Evolutionary conservation across 1,140 invertebrate species (phyloP).

Genomic region (Mylabris phalerata): DNA sequence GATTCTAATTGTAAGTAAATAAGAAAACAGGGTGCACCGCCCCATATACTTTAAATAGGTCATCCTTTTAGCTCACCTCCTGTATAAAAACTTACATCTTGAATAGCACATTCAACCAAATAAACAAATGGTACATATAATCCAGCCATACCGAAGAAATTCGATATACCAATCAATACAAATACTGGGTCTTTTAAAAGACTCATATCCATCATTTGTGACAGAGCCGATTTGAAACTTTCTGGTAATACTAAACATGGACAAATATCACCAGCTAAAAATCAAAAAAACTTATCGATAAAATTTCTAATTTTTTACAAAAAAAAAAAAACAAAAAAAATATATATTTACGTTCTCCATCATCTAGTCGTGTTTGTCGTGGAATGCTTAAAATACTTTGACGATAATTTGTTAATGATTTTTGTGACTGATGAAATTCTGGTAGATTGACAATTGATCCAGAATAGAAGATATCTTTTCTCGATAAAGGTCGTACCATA

Average conservation of each 20-base stretch:
- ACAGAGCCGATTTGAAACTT: conserved; percentile 71
- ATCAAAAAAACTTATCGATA: conserved; percentile 2
- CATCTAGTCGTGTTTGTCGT: conserved; percentile 40
- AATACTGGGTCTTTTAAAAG: conserved; percentile 87
- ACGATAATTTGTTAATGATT: conserved; percentile 81
- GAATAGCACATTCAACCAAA: conserved; percentile 72
- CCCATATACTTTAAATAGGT: too few species aligned
- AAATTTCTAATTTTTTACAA: background rate
- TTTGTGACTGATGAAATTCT: conserved; percentile 88
- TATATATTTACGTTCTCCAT: conserved; percentile 54
- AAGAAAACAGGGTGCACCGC: too few species aligned
- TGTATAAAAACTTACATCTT: conserved; percentile 49
- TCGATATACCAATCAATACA: conserved; percentile 87
- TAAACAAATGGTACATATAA: conserved; percentile 95
- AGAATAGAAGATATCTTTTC: conserved; percentile 98
- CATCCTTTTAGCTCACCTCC: too few species aligned
- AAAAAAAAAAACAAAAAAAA: too few species aligned
- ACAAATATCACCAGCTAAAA: conserved; percentile 60
- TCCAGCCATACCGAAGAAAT: conserved; percentile 90
- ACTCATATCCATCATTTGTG: conserved; percentile 91
- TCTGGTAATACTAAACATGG: conserved; percentile 72
- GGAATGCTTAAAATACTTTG: conserved; percentile 51
- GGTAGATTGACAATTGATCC: conserved; percentile 87
- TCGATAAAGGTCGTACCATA: conserved; percentile 85
- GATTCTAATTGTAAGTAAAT: too few species aligned